Evolutionary conservation across 2,113 vertebrate genomes (phyloP), one percentile per base, ranked within the genome.

Genomic region (Lontra canadensis): DNA sequence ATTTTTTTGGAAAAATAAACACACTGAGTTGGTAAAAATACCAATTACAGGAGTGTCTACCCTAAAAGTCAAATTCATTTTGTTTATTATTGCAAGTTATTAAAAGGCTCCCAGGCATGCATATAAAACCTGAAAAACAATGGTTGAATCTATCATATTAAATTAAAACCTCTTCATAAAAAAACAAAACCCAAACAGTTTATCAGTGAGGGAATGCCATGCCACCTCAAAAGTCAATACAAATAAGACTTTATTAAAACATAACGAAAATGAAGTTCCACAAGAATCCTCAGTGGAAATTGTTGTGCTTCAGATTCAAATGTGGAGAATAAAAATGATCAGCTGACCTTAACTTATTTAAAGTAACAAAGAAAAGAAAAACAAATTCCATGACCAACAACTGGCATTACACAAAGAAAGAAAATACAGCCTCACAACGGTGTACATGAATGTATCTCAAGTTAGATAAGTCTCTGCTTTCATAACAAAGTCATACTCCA

Each of bases 51-150:
- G 82, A 92, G 84, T 97, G 69, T 97, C 96, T 98, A 94, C 78
- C 88, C 83, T 98, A 94, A 97, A 98, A 98, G 97, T 97, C 97
- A 97, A 92, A 97, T 98, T 98, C 96, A 97, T 98, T 98, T 98
- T 96, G 92, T 98, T 97, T 97, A 96, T 96, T 97, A 98, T 97
- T 98, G 87, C 84, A 95, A 96, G 96, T 98, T 98, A 97, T 97
- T 98, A 98, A 98, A 97, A 97, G 94, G 92, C 97, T 98, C 97
- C 96, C 90, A 95, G 97, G 96, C 96, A 98, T 97, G 97, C 96
- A 97, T 96, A 97, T 96, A 98, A 97, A 96, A 97, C 95, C 84
- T 94, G 90, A 96, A 97, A 98, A 96, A 97, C 94, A 97, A 81
- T 23, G 9, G 85, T 91, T 90, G 84, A 95, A 96, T 96, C 93